phyloP scores from a whole-genome alignment of 2,113 vertebrate genomes.

The Nycticebus coucang region DNA sequence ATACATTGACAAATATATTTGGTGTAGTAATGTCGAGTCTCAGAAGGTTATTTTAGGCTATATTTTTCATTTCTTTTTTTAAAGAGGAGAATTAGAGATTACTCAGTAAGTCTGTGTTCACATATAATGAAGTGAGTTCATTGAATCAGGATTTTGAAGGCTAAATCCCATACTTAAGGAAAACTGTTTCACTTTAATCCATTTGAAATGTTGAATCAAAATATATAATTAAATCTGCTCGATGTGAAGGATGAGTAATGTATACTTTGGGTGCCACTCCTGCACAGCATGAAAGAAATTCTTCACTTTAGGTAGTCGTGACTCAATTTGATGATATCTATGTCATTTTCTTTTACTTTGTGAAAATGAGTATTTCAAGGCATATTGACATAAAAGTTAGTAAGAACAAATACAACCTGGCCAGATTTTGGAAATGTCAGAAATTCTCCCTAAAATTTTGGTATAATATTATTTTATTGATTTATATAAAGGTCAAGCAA shows the following conservation, averaged over 20 bases:
- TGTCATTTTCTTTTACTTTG: not conserved
- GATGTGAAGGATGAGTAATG: not conserved
- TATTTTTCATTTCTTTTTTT: slow-evolving; percentile 57
- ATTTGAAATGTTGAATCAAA: slow-evolving; percentile 61
- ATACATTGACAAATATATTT: not conserved
- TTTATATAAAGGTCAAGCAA: slow-evolving; percentile 8
- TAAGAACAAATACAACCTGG: not conserved
- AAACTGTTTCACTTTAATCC: not conserved
- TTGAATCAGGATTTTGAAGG: slow-evolving; percentile 43
- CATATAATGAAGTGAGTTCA: slow-evolving; percentile 57
- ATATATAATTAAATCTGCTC: slow-evolving; percentile 49
- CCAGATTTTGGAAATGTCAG: not conserved
- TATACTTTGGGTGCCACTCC: not conserved
- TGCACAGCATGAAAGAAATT: not conserved
- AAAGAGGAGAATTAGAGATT: slow-evolving; percentile 67
- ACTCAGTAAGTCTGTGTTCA: slow-evolving; percentile 64
- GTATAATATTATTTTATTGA: not conserved
- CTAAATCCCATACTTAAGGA: slow-evolving; percentile 64
- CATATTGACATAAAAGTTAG: not conserved
- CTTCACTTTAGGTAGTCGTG: not conserved
- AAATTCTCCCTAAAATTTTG: slow-evolving; percentile 1
- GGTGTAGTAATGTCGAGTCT: not conserved
- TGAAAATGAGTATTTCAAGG: not conserved
- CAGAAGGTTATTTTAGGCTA: slow-evolving; percentile 19
- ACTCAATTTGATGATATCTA: not conserved